Base-by-base conservation (phyloP, 2,797 vertebrate genomes). In the Otolemur crassicaudatus region DNA sequence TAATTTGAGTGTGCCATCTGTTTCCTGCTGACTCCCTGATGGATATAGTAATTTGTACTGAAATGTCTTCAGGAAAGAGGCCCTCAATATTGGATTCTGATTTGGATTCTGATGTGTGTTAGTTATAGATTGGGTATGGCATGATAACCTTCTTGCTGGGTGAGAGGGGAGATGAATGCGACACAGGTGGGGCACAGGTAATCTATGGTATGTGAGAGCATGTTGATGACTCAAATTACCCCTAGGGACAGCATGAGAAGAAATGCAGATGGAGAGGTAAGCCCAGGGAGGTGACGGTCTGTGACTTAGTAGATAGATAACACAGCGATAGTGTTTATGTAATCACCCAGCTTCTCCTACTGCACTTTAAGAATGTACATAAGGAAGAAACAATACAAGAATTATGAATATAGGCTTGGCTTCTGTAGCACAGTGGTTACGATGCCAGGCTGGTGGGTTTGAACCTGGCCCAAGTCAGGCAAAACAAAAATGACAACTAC, bases 1-100 rank as follows among this genome's bases (percentile, higher is more conserved):
- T 97, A 97, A 97, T 97, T 95, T 96, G 75, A 94, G 46, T 31
- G 7, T 46, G 60, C 95, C 96, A 98, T 98, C 97, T 98, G 94
- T 95, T 96, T 95, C 88, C 83, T 86, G 60, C 90, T 94, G 94
- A 91, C 77, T 96, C 79, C 88, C 94, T 91, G 70, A 95, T 2
- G 89, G 82, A 80, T 84, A 92, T 20, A 95, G 60, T 83, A 80
- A 97, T 97, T 97, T 92, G 75, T 89, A 93, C 37, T 49, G 90
- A 95, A 98, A 92, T 73, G 56, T 27, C 70, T 92, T 95, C 3
- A 81, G 65, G 46, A 96, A 97, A 94, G 6, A 92, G 16, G 27
- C 4, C 53, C 4, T 94, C 69, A 67, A 22, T 73, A 72, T 76
- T 60, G 10, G 49, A 80, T 80, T 56, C 29, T 53, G 7, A 5